Conservation (phyloP, 1,140 invertebrate genomes). For the Globodera rostochiensis region DNA sequence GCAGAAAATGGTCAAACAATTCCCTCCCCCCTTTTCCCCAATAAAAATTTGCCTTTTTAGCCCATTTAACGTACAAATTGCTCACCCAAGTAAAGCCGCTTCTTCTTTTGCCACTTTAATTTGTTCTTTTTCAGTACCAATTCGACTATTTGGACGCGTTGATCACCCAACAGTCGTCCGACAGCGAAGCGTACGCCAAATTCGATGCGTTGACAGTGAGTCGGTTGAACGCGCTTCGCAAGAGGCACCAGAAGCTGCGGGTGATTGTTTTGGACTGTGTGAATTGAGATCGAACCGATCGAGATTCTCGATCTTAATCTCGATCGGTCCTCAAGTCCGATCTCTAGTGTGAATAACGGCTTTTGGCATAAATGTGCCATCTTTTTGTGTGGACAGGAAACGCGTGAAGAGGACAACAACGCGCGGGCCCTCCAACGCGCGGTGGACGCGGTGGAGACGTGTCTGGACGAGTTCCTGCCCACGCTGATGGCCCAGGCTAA, state of each 20-base stretch:
- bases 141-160: conserved; percentile 81
- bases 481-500: conserved; percentile 88
- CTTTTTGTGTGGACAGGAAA: conserved; percentile 33
- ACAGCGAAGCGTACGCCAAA: conserved; percentile 93
- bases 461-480: conserved; percentile 71
- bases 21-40: not conserved
- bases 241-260: conserved; percentile 87
- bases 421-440: conserved; percentile 41
- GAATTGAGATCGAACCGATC: conserved; percentile 28
- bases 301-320: too few relatives aligned
- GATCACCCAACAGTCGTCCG: conserved; percentile 94
- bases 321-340: too few relatives aligned
- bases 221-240: conserved; percentile 84
- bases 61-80: conserved; percentile 91
- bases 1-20: conserved; percentile 81
- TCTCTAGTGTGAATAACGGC: too few relatives aligned
- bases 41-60: not conserved
- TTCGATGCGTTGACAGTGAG: conserved; percentile 91
- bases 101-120: conserved; percentile 10
- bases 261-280: conserved; percentile 68
- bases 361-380: conserved; percentile 5
- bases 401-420: conserved; percentile 41
- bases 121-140: conserved; percentile 71
- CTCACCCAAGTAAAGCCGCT: conserved; percentile 77
- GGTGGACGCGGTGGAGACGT: conserved; percentile 45